A percentile compares a stretch with the other conserved stretches of the same genome.
phyloP scores from a whole-genome alignment of 1,140 invertebrate species.

The Drosophila ficusphila region DNA sequence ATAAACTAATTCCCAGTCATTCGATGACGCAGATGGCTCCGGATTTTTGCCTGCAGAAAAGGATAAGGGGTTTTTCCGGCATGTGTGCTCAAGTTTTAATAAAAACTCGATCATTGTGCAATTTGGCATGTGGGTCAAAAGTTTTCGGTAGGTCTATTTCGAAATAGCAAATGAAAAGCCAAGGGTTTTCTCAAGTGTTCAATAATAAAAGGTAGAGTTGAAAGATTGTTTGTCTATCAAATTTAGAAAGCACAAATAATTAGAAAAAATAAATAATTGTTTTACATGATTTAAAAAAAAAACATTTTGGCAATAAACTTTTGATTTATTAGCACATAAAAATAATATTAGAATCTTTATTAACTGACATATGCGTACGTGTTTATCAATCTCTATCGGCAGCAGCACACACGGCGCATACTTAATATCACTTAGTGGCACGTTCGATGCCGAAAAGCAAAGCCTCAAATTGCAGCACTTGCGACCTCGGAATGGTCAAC shows the following conservation, averaged over 20 bases:
- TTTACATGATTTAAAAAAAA: too few relatives aligned
- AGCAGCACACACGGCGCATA: conserved; percentile 51
- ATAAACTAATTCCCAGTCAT: conserved; percentile 58
- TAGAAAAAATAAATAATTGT: too few relatives aligned
- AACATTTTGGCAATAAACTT: too few relatives aligned
- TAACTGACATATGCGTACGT: conserved; percentile 25
- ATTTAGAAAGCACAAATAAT: too few relatives aligned
- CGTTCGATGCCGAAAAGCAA: conserved; percentile 53
- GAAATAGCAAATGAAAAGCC: not conserved
- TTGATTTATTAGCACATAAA: not conserved
- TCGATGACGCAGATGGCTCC: conserved; percentile 35
- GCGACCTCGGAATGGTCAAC: conserved; percentile 12
- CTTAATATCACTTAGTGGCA: conserved; percentile 57
- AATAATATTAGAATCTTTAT: not conserved
- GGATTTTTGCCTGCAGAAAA: not conserved
- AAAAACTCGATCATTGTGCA: conserved; percentile 40
- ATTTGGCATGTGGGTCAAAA: conserved; percentile 9
- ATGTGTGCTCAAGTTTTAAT: conserved; percentile 38
- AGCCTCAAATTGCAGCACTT: conserved; percentile 27
- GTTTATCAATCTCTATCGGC: conserved; percentile 42
- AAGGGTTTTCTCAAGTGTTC: not conserved
- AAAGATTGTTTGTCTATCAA: too few relatives aligned
- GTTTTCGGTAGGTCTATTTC: conserved; percentile 11
- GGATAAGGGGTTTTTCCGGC: not conserved
- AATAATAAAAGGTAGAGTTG: not conserved